phyloP scores from a whole-genome alignment of 2,797 vertebrate species.

The Graptemys geographica region DNA sequence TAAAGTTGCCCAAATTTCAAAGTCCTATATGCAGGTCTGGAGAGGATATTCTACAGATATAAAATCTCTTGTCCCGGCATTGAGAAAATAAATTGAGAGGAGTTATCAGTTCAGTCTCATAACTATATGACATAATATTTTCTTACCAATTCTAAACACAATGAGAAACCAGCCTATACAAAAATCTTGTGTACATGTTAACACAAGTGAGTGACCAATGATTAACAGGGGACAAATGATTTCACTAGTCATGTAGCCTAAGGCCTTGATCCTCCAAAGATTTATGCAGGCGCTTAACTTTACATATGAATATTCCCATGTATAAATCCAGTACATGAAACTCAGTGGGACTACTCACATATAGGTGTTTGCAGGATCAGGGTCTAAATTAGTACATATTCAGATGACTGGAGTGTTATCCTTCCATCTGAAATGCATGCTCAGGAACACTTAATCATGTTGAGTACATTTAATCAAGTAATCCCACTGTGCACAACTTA shows the following conservation, averaged over 20 bases:
- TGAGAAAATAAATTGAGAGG: conserved; percentile 38
- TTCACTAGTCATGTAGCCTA: conserved; percentile 12
- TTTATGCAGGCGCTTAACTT: background rate
- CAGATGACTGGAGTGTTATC: conserved; percentile 41
- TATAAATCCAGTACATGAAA: conserved; percentile 5
- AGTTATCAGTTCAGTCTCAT: conserved; percentile 10
- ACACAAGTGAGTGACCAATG: conserved; percentile 15
- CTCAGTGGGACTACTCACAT: background rate
- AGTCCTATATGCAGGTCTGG: background rate
- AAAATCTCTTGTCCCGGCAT: conserved; percentile 12
- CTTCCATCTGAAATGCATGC: background rate
- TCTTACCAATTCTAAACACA: conserved; percentile 38
- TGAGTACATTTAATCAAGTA: conserved; percentile 59
- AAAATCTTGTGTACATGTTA: conserved; percentile 14
- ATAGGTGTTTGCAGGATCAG: conserved; percentile 9
- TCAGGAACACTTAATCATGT: background rate
- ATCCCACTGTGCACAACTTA: conserved; percentile 25
- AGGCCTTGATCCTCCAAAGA: conserved; percentile 24
- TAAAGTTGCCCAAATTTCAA: conserved; percentile 24
- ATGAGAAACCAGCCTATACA: conserved; percentile 38
- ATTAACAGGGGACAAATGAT: background rate
- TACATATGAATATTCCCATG: background rate
- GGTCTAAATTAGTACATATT: conserved; percentile 11
- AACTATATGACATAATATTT: conserved; percentile 51
- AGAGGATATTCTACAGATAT: conserved; percentile 30